Percentiles rank a stretch among this genome's conserved stretches.
Conservation (phyloP, 2,888 invertebrate species). For the Thelaira solivaga region DNA sequence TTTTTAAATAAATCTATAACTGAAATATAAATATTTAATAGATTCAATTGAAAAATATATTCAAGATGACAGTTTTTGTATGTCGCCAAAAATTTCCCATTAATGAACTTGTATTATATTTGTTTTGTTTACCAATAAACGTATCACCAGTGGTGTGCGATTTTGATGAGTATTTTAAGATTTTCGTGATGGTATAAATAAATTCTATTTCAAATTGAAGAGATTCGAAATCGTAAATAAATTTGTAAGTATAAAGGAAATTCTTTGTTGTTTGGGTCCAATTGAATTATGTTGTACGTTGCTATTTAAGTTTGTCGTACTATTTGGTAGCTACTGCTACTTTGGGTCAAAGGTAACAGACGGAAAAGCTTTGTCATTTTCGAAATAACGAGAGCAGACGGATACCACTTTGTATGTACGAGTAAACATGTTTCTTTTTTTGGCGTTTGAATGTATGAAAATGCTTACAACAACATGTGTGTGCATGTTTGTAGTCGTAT, state of each 20-base stretch:
- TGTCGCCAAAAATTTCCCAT: too few species aligned
- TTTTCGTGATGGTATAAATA: constrained; percentile 47
- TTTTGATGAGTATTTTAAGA: constrained; percentile 42
- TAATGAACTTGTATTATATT: not conserved
- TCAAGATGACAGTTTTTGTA: too few species aligned
- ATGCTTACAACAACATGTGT: not conserved
- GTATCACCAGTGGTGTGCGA: not conserved
- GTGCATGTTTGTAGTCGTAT: not conserved
- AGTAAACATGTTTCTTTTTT: too few species aligned
- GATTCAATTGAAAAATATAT: too few species aligned
- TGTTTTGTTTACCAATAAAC: not conserved
- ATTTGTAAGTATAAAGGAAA: constrained; percentile 39
- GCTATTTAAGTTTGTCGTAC: constrained; percentile 44
- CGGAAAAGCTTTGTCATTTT: constrained; percentile 75
- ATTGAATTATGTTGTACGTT: constrained; percentile 73
- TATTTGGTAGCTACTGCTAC: constrained; percentile 64
- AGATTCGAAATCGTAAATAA: constrained; percentile 40
- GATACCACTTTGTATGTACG: constrained; percentile 33
- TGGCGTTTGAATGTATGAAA: not conserved
- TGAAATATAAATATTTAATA: too few species aligned
- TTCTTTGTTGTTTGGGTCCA: constrained; percentile 75
- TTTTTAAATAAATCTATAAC: too few species aligned
- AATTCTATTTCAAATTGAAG: constrained; percentile 48
- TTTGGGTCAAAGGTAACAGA: constrained; percentile 76
- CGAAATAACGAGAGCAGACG: constrained; percentile 40